phyloP scores from a whole-genome alignment of 1,140 invertebrate genomes.

The Dysdera silvatica region DNA sequence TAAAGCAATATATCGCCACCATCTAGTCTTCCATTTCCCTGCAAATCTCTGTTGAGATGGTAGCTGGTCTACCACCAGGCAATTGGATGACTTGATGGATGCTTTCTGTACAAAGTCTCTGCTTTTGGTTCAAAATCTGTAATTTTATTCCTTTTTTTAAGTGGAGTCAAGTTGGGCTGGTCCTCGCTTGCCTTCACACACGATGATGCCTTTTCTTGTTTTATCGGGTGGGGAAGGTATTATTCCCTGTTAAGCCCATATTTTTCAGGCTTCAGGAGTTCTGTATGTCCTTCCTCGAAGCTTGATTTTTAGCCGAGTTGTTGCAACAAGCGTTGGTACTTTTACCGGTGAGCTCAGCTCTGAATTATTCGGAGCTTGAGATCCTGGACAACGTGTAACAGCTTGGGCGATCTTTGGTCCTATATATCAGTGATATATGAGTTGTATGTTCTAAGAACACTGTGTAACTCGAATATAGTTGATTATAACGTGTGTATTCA shows the following conservation, averaged over 20 bases:
- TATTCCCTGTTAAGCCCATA: slow-evolving; percentile 15
- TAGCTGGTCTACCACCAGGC: slow-evolving; percentile 12
- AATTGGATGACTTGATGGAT: not conserved
- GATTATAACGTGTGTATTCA: too few species aligned
- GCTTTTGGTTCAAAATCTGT: not conserved
- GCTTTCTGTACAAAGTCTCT: slow-evolving; percentile 18
- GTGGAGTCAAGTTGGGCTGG: slow-evolving; percentile 8
- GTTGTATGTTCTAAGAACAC: slow-evolving; percentile 37
- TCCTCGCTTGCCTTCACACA: not conserved
- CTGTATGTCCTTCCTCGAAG: slow-evolving; percentile 6
- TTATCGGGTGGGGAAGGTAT: slow-evolving; percentile 26
- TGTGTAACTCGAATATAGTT: too few species aligned
- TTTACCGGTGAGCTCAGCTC: not conserved
- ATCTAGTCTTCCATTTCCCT: too few species aligned
- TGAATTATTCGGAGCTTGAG: not conserved
- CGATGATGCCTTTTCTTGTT: too few species aligned
- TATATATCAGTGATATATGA: slow-evolving; percentile 38
- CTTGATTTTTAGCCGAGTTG: slow-evolving; percentile 20
- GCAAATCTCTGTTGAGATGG: not conserved
- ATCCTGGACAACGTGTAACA: not conserved
- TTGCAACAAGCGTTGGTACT: not conserved
- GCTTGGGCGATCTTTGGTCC: slow-evolving; percentile 27
- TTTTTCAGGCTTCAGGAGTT: not conserved
- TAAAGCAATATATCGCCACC: slow-evolving; percentile 46
- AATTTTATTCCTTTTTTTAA: slow-evolving; percentile 18